These are phyloP conservation scores for Phoeniculus purpureus DNA, from an alignment of 2,797 vertebrate species.

Conservation along the genomic window DNA sequence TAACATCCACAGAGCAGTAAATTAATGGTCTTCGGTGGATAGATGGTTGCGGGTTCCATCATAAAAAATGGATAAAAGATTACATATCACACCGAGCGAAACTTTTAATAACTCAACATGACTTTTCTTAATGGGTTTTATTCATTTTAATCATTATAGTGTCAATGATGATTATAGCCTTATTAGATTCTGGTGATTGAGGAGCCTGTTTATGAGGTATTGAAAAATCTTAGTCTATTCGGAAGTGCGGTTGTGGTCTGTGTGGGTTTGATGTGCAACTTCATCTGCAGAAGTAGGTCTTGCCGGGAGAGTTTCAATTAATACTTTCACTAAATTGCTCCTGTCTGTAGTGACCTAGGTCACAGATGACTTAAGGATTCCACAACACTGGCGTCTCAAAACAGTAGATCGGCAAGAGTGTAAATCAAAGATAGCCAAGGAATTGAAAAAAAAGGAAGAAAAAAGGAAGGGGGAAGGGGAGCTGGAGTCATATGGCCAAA, in stretches of 20 bases:
- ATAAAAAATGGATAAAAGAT: constrained; percentile 91
- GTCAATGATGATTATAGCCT: constrained; percentile 99
- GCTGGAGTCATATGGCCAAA: background rate
- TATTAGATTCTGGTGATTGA: constrained; percentile 94
- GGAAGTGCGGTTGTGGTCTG: constrained; percentile 70
- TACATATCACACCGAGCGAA: constrained; percentile 87
- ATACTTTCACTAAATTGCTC: constrained; percentile 81
- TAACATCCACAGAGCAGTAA: constrained; percentile 86
- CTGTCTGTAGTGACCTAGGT: constrained; percentile 82
- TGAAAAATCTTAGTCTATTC: constrained; percentile 80
- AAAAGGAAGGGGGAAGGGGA: background rate
- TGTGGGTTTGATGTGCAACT: constrained; percentile 80
- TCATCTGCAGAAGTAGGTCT: constrained; percentile 73
- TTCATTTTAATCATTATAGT: constrained; percentile 99
- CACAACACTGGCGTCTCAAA: constrained; percentile 78
- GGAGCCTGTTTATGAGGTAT: constrained; percentile 84
- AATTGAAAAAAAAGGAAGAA: background rate
- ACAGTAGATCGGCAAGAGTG: constrained; percentile 56
- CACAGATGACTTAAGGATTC: constrained; percentile 81
- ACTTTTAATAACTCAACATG: constrained; percentile 96
- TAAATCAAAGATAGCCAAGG: constrained; percentile 70
- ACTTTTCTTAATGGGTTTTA: constrained; percentile 99
- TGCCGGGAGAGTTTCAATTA: constrained; percentile 80
- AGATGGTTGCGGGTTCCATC: constrained; percentile 87
- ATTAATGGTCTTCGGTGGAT: constrained; percentile 91